Evolutionary conservation across 2,113 vertebrate genomes (phyloP).

Genomic region (Bungarus multicinctus): DNA sequence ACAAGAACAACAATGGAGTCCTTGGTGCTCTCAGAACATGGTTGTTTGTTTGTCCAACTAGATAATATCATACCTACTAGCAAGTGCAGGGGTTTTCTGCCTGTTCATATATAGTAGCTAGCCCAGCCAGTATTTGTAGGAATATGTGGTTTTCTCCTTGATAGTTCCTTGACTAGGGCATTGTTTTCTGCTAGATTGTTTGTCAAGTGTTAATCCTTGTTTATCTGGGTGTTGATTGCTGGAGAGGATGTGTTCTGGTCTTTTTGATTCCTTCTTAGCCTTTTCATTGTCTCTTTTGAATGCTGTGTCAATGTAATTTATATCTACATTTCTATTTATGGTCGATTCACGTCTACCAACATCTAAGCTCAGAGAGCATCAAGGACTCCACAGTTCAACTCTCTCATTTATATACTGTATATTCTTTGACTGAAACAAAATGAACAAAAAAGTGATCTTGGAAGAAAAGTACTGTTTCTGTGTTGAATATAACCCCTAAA

Average conservation of each 20-base stretch:
- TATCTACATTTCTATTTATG: neutral
- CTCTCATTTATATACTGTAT: neutral
- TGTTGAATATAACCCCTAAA: neutral
- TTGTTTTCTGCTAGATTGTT: neutral
- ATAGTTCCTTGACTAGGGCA: neutral
- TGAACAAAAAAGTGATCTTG: neutral
- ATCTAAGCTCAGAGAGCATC: neutral
- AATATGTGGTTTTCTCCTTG: neutral
- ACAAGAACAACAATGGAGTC: neutral
- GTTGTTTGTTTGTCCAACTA: neutral
- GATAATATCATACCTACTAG: neutral
- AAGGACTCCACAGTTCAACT: neutral
- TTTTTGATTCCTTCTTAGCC: neutral
- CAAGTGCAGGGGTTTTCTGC: neutral
- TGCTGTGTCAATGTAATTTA: neutral
- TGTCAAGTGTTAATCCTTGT: neutral
- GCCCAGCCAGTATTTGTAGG: neutral
- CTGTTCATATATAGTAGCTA: neutral
- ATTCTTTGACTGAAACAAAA: neutral
- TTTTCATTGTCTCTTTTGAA: neutral
- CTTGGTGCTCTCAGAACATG: neutral
- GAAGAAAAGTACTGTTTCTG: accelerated
- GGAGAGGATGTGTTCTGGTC: neutral
- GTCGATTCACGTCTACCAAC: neutral
- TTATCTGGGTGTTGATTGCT: neutral